Conservation (phyloP, 2,113 vertebrate genomes). For the Gambusia holbrooki region DNA sequence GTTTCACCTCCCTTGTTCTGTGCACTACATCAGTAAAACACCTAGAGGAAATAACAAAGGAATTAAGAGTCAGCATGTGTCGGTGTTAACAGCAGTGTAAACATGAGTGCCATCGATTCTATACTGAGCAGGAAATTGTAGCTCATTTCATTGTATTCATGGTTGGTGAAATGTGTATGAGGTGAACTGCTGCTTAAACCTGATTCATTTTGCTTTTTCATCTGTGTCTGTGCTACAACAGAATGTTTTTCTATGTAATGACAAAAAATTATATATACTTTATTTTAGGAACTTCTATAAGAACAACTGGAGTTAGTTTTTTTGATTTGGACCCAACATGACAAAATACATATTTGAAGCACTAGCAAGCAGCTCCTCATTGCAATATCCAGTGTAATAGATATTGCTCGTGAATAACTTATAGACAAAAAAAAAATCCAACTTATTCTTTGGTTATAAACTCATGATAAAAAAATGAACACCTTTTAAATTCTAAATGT, state of each 20-base stretch:
- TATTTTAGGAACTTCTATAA: not conserved
- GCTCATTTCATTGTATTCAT: conserved; percentile 30
- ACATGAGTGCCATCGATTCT: conserved; percentile 69
- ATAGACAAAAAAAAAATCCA: not conserved
- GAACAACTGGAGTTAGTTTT: not conserved
- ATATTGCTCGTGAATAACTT: not conserved
- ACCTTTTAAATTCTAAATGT: too few relatives aligned
- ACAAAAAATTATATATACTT: not conserved
- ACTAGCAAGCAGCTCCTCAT: conserved; percentile 1
- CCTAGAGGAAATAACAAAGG: conserved; percentile 34
- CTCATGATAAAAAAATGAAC: too few relatives aligned
- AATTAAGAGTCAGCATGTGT: conserved; percentile 53
- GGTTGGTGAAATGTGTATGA: not conserved
- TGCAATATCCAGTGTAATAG: not conserved
- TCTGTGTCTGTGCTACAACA: not conserved
- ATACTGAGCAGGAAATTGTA: conserved; percentile 29
- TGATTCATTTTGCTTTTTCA: not conserved
- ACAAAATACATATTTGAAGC: not conserved
- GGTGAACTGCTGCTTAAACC: not conserved
- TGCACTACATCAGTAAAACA: conserved; percentile 34
- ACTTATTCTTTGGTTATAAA: too few relatives aligned
- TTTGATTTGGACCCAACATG: conserved; percentile 9
- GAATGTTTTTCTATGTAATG: not conserved
- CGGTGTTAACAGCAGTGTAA: conserved; percentile 64
- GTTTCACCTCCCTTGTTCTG: not conserved